A percentile compares a stretch with the other conserved stretches of the same genome.
phyloP scores from a whole-genome alignment of 2,113 vertebrate genomes.

The Odocoileus hemionus region DNA sequence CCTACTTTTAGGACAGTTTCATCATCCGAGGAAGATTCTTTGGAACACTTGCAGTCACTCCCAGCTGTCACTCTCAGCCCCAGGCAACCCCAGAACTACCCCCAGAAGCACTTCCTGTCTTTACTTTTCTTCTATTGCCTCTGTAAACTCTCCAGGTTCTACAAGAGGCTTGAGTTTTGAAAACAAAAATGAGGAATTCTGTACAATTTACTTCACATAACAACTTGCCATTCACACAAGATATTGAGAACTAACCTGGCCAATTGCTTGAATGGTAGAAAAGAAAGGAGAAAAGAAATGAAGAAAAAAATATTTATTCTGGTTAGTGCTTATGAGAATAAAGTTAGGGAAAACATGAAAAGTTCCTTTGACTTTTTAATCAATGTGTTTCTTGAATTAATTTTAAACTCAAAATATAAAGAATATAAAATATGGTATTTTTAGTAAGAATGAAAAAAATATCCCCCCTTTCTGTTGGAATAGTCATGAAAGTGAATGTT shows the following conservation, averaged over 20 bases:
- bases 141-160: neutral
- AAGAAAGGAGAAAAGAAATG: neutral
- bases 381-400: neutral
- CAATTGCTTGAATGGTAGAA: neutral
- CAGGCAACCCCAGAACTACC: neutral
- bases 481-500: neutral
- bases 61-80: neutral
- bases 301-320: neutral
- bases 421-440: neutral
- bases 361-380: neutral
- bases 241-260: neutral
- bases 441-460: neutral
- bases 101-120: neutral
- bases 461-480: neutral
- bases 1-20: neutral
- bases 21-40: neutral
- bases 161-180: neutral
- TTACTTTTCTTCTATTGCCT: neutral
- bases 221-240: neutral
- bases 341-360: neutral
- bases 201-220: neutral
- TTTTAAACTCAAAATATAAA: conserved; percentile 15
- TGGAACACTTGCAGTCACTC: neutral
- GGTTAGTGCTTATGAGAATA: neutral
- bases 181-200: neutral